phyloP scores from a whole-genome alignment of 2,113 vertebrate genomes.

The Eptesicus fuscus region DNA sequence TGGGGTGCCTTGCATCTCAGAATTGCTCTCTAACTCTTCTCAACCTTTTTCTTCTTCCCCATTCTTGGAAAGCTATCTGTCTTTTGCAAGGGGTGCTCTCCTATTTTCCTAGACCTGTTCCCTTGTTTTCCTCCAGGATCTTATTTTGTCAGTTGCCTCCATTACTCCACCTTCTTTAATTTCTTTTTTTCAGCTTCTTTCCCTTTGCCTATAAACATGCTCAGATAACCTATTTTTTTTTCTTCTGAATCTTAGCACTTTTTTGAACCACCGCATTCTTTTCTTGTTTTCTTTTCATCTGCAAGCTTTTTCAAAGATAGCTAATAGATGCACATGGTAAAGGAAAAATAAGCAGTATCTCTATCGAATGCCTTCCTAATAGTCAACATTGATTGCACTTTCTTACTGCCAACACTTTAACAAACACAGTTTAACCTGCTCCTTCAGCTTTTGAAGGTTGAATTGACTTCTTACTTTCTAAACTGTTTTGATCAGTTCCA shows the following conservation, averaged over 20 bases:
- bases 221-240: not conserved
- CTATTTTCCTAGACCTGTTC: not conserved
- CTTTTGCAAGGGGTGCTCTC: not conserved
- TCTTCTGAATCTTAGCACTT: not conserved
- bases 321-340: not conserved
- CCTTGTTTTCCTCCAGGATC: not conserved
- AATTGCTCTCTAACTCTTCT: not conserved
- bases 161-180: not conserved
- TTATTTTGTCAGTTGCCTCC: not conserved
- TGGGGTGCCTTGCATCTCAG: not conserved
- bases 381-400: not conserved
- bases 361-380: not conserved
- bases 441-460: not conserved
- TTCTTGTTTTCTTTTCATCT: slow-evolving; percentile 16
- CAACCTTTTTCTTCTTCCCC: not conserved
- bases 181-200: not conserved
- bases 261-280: not conserved
- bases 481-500: not conserved
- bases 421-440: not conserved
- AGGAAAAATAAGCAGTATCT: not conserved
- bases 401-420: not conserved
- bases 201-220: not conserved
- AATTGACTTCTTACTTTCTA: not conserved
- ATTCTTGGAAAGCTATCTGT: not conserved
- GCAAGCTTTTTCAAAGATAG: not conserved